Percentiles rank a stretch among this genome's conserved stretches.
phyloP scores from a whole-genome alignment of 1,140 invertebrate genomes.

The Calosoma granatense region DNA sequence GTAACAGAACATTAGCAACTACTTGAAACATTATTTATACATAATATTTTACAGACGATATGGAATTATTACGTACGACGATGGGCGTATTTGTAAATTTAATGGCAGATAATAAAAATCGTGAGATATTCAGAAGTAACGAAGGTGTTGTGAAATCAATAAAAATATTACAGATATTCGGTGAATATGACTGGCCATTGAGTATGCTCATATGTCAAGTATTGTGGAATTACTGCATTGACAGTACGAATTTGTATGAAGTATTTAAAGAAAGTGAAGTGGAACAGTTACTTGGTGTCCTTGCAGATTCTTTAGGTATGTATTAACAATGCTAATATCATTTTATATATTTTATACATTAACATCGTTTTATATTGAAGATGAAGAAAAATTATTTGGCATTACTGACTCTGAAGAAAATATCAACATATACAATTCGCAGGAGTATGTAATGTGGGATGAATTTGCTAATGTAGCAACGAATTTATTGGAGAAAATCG shows the following conservation, averaged over 20 bases:
- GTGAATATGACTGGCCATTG: slow-evolving; percentile 48
- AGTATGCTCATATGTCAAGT: slow-evolving; percentile 52
- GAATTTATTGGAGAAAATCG: slow-evolving; percentile 45
- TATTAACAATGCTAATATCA: too few species aligned
- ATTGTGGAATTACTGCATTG: slow-evolving; percentile 62
- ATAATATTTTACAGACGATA: slow-evolving; percentile 36
- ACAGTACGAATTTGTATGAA: slow-evolving; percentile 38
- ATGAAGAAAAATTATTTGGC: slow-evolving; percentile 39
- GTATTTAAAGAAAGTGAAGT: slow-evolving; percentile 41
- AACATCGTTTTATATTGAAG: slow-evolving; percentile 20
- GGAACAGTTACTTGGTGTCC: slow-evolving; percentile 40
- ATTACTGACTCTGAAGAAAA: slow-evolving; percentile 28
- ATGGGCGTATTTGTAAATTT: slow-evolving; percentile 60
- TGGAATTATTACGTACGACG: slow-evolving; percentile 47
- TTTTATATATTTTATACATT: too few species aligned
- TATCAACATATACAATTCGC: slow-evolving; percentile 25
- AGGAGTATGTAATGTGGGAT: slow-evolving; percentile 44
- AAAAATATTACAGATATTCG: slow-evolving; percentile 41
- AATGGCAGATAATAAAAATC: slow-evolving; percentile 50
- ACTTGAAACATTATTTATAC: neutral
- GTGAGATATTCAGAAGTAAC: slow-evolving; percentile 38
- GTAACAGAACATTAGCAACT: slow-evolving; percentile 15
- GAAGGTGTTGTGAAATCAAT: slow-evolving; percentile 40
- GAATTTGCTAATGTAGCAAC: slow-evolving; percentile 52
- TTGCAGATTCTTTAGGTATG: slow-evolving; percentile 46